Conservation (phyloP, 2,113 vertebrate species). For the Leucoraja erinaceus region DNA sequence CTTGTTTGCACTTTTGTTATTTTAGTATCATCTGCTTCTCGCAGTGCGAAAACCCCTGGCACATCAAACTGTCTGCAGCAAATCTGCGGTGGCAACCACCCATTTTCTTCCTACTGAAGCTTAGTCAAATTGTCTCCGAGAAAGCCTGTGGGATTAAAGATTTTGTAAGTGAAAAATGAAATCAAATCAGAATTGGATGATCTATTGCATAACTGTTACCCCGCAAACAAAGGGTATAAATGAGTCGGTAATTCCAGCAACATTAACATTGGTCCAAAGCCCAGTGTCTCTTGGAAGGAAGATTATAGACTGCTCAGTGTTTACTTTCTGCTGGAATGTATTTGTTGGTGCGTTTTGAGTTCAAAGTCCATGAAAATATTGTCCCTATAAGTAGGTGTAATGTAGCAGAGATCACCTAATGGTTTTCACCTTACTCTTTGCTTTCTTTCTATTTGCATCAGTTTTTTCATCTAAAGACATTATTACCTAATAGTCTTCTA, state of each 20-base stretch:
- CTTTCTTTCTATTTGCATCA: neutral
- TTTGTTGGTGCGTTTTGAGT: conserved; percentile 1
- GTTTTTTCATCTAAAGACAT: conserved; percentile 10
- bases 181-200: conserved; percentile 28
- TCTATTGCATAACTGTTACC: conserved; percentile 23
- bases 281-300: neutral
- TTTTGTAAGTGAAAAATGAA: conserved; percentile 19
- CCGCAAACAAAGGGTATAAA: neutral
- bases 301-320: neutral
- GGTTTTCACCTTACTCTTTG: neutral
- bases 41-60: neutral
- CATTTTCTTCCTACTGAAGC: conserved; percentile 10
- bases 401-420: neutral
- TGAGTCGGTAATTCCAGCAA: neutral
- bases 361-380: conserved; percentile 19
- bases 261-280: neutral
- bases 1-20: neutral
- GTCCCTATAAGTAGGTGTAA: neutral
- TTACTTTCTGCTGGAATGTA: conserved; percentile 14
- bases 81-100: conserved; percentile 32
- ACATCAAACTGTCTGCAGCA: neutral
- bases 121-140: conserved; percentile 1
- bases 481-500: neutral
- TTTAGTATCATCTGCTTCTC: neutral
- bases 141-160: neutral